A percentile compares a stretch with the other conserved stretches of the same genome.
Conservation (phyloP, 2,113 vertebrate genomes). For the Castor canadensis region DNA sequence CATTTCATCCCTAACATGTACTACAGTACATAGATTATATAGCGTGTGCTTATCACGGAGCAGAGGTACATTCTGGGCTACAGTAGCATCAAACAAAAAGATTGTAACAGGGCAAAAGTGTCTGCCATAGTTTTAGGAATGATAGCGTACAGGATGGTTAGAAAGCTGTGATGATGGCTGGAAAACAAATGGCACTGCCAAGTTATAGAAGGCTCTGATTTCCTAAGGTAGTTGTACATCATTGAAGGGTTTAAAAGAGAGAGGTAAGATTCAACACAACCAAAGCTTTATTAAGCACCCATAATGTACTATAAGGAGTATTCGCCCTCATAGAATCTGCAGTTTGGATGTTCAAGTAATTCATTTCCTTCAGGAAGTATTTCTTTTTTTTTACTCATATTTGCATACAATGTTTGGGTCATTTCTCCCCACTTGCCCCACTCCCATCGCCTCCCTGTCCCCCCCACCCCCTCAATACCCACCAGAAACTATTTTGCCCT, state of each 20-base stretch:
- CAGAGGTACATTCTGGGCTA: background rate
- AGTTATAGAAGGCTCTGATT: background rate
- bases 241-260: slow-evolving; percentile 23
- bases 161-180: background rate
- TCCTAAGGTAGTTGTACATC: background rate
- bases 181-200: background rate
- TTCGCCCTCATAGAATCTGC: background rate
- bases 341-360: background rate
- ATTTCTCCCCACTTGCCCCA: no score
- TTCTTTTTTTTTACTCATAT: no score
- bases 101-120: background rate
- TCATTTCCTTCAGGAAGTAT: slow-evolving; percentile 18
- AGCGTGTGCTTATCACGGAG: background rate
- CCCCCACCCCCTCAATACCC: no score
- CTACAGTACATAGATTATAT: background rate
- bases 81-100: background rate
- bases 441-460: no score
- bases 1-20: background rate
- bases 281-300: background rate
- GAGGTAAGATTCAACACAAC: background rate
- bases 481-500: no score
- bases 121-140: background rate
- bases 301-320: background rate
- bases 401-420: no score
- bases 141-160: background rate